Conservation (phyloP, 2,888 invertebrate species). For the Calameuta pallipes region DNA sequence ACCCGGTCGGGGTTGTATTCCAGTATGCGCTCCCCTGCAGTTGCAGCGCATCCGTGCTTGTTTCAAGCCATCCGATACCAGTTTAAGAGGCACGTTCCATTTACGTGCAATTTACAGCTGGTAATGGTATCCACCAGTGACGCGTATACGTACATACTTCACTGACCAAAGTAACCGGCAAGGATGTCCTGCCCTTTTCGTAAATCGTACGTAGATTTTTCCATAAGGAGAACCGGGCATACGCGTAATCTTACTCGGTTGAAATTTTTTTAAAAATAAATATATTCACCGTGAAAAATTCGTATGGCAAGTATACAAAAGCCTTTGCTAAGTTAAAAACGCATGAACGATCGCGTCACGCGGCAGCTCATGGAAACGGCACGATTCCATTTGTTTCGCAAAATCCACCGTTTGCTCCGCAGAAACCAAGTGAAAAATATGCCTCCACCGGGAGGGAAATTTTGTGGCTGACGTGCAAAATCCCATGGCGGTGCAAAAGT, state of each 20-base stretch:
- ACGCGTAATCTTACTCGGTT: too few relatives aligned
- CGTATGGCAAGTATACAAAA: too few relatives aligned
- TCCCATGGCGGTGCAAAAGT: too few relatives aligned
- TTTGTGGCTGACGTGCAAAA: not conserved
- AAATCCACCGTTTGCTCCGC: constrained; percentile 20
- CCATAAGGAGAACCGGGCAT: too few relatives aligned
- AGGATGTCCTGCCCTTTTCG: too few relatives aligned
- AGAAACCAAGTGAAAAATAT: constrained; percentile 15
- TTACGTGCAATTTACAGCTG: constrained; percentile 42
- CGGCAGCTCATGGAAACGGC: constrained; percentile 36
- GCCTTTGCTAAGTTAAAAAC: too few relatives aligned
- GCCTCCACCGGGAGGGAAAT: constrained; percentile 11
- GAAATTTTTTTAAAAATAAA: too few relatives aligned
- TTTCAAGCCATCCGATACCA: constrained; percentile 37
- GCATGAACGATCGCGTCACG: too few relatives aligned
- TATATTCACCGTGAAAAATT: too few relatives aligned
- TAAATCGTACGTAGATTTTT: too few relatives aligned
- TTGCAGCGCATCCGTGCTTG: constrained; percentile 44
- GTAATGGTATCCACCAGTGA: not conserved
- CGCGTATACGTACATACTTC: not conserved
- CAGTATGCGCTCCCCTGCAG: constrained; percentile 35
- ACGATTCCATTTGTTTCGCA: constrained; percentile 42
- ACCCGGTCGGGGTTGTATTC: constrained; percentile 40
- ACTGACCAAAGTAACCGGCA: not conserved
- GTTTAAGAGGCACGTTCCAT: constrained; percentile 44